Conservation (phyloP, 2,888 invertebrate species). For the Pantelozetes paolii region DNA sequence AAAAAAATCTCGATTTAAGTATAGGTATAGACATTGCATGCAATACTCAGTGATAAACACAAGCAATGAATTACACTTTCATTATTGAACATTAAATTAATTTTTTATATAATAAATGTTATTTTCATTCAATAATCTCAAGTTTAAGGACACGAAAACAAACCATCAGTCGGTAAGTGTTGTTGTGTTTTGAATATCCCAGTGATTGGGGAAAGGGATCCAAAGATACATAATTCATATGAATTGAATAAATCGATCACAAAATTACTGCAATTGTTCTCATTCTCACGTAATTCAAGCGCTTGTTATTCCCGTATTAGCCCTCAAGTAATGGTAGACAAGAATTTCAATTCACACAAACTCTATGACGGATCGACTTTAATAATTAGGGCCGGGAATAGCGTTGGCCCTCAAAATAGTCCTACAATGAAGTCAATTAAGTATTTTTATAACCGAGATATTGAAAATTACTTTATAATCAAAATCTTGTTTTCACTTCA, state of each 20-base stretch:
- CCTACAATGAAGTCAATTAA: too few species aligned
- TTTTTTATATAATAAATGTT: constrained; percentile 13
- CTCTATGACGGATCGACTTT: constrained; percentile 1
- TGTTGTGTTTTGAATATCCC: background rate
- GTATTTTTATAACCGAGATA: too few species aligned
- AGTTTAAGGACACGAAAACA: constrained; percentile 22
- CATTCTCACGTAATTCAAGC: constrained; percentile 16
- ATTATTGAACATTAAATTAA: constrained; percentile 23
- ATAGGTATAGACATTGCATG: background rate
- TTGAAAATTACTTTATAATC: too few species aligned
- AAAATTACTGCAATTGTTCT: constrained; percentile 15
- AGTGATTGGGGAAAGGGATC: background rate
- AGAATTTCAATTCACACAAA: background rate
- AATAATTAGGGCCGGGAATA: background rate
- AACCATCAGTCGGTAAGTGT: constrained; percentile 5
- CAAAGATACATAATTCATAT: constrained; percentile 12
- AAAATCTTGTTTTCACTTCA: too few species aligned
- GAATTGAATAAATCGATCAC: constrained; percentile 15
- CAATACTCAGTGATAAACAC: background rate
- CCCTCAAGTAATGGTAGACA: constrained; percentile 2
- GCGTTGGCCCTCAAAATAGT: too few species aligned
- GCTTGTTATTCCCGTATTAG: background rate
- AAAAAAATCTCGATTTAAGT: too few species aligned
- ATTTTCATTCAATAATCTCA: constrained; percentile 16
- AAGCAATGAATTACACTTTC: background rate